phyloP scores from a whole-genome alignment of 2,113 vertebrate genomes.

The Stegastes partitus region DNA sequence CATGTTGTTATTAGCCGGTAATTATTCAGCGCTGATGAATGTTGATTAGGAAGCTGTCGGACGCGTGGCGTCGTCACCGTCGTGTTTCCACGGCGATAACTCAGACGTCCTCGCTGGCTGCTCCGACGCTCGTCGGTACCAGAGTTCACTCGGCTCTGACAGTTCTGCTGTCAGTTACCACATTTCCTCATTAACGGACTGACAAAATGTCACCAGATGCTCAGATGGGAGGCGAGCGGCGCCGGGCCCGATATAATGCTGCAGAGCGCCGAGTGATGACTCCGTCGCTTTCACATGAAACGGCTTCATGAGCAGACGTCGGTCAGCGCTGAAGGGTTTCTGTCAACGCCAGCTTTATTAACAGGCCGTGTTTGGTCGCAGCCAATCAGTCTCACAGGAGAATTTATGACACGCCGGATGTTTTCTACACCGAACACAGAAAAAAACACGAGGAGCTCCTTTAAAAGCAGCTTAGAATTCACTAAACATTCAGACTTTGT shows the following conservation, averaged over 20 bases:
- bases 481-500: too few relatives aligned
- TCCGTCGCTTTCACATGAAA: neutral
- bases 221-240: slow-evolving; percentile 34
- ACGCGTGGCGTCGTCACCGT: too few relatives aligned
- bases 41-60: slow-evolving; percentile 5
- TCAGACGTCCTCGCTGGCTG: neutral
- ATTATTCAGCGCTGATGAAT: neutral
- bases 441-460: too few relatives aligned
- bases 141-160: slow-evolving; percentile 35
- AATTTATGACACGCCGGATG: too few relatives aligned
- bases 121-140: slow-evolving; percentile 21
- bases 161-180: slow-evolving; percentile 37
- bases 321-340: too few relatives aligned
- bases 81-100: neutral
- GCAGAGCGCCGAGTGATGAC: slow-evolving; percentile 12
- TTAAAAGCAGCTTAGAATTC: too few relatives aligned
- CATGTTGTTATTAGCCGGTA: neutral
- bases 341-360: too few relatives aligned
- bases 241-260: slow-evolving; percentile 9
- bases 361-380: too few relatives aligned
- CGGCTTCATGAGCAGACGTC: neutral
- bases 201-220: slow-evolving; percentile 48
- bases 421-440: too few relatives aligned
- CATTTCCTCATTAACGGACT: slow-evolving; percentile 47
- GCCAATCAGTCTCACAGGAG: too few relatives aligned